Percentiles rank a stretch among this genome's conserved stretches.
phyloP scores from a whole-genome alignment of 2,113 vertebrate species.

The Archocentrus centrarchus region DNA sequence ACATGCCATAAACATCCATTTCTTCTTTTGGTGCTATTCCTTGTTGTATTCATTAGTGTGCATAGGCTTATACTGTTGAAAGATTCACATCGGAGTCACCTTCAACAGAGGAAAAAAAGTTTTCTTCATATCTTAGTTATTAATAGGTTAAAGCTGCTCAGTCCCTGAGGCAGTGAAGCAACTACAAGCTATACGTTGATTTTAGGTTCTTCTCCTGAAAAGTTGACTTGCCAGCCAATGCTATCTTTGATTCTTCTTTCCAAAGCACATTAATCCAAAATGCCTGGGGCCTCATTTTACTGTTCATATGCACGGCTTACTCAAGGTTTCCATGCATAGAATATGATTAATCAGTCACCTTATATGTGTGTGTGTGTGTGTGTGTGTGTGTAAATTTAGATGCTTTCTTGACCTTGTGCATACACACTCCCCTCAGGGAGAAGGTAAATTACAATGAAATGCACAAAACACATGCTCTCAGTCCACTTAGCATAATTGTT shows the following conservation, averaged over 20 bases:
- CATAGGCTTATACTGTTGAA: neutral
- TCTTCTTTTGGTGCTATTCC: neutral
- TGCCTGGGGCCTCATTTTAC: neutral
- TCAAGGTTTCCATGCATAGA: neutral
- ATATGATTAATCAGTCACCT: neutral
- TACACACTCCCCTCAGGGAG: neutral
- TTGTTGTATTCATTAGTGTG: neutral
- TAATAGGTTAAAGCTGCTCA: neutral
- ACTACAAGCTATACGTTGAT: neutral
- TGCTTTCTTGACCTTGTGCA: neutral
- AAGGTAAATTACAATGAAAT: neutral
- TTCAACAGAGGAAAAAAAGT: neutral
- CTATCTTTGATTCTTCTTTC: neutral
- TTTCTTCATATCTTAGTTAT: neutral
- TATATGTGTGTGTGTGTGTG: neutral
- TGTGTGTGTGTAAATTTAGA: neutral
- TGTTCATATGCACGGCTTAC: neutral
- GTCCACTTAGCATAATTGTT: neutral
- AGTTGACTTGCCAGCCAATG: neutral
- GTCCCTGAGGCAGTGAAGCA: neutral
- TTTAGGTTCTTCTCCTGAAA: neutral
- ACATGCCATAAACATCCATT: fast-evolving
- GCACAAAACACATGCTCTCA: neutral
- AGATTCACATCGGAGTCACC: neutral
- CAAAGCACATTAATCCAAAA: neutral